A percentile compares a stretch with the other conserved stretches of the same genome.
Conservation (phyloP, 2,113 vertebrate species). For the Mungos mungo region DNA sequence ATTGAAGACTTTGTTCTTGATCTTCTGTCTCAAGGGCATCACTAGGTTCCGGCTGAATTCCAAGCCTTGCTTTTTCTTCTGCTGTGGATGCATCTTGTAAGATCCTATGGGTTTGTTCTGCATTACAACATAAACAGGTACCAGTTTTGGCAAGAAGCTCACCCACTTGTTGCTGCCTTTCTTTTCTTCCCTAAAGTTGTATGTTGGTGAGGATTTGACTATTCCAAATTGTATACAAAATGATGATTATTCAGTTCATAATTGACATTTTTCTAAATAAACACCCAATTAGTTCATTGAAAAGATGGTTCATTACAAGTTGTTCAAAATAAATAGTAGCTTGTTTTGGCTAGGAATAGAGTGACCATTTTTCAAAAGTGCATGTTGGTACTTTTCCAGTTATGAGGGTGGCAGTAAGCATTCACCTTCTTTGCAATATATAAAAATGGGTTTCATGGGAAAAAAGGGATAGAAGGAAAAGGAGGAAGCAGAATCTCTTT, state of each 20-base stretch:
- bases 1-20: constrained; percentile 74
- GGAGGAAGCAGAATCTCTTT: background rate
- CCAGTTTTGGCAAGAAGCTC: constrained; percentile 19
- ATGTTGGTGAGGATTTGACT: background rate
- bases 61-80: constrained; percentile 51
- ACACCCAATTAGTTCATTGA: background rate
- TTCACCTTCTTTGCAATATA: background rate
- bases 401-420: background rate
- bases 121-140: constrained; percentile 59
- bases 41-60: constrained; percentile 56
- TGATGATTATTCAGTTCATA: background rate
- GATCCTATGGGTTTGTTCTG: constrained; percentile 74
- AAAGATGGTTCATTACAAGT: background rate
- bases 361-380: background rate
- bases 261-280: background rate
- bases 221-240: background rate
- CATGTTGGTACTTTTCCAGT: background rate
- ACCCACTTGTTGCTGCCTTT: background rate
- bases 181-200: background rate
- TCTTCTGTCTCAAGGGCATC: constrained; percentile 71
- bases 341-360: background rate
- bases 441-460: background rate
- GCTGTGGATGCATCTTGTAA: constrained; percentile 32
- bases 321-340: background rate
- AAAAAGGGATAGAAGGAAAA: background rate